A percentile compares a stretch with the other conserved stretches of the same genome.
These are phyloP conservation scores for Phylloscopus trochilus DNA, from an alignment of 2,113 vertebrate species.

Conservation along the genomic window DNA sequence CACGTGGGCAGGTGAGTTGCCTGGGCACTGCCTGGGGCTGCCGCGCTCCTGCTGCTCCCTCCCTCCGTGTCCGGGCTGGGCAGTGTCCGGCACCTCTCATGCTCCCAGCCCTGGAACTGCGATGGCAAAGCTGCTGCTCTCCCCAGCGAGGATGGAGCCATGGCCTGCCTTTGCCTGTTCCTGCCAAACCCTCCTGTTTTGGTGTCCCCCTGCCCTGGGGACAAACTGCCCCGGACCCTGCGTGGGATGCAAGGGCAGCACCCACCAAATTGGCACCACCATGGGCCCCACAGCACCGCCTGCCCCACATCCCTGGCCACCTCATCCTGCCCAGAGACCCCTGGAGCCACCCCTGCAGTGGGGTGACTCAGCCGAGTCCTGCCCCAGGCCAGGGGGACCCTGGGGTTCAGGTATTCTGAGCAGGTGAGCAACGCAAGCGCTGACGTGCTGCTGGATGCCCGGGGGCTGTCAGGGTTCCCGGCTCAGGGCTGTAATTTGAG, in stretches of 20 bases:
- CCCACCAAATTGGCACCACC: background rate
- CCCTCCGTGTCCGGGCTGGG: accelerated
- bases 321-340: background rate
- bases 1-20: background rate
- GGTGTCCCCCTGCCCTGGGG: background rate
- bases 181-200: background rate
- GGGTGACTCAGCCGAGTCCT: background rate
- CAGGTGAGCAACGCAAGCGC: background rate
- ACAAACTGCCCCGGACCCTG: accelerated
- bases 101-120: background rate
- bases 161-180: background rate
- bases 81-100: background rate
- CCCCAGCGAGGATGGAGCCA: accelerated
- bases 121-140: background rate
- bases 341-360: accelerated
- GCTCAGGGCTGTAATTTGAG: background rate
- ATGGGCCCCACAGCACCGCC: accelerated
- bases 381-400: background rate
- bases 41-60: accelerated
- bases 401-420: background rate
- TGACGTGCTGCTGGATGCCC: background rate
- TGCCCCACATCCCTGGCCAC: background rate
- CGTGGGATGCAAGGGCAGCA: accelerated
- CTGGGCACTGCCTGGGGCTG: background rate
- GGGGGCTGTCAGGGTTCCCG: background rate